Evolutionary conservation across 2,888 invertebrate genomes (phyloP).

Genomic region (Drosophila infuscata): DNA sequence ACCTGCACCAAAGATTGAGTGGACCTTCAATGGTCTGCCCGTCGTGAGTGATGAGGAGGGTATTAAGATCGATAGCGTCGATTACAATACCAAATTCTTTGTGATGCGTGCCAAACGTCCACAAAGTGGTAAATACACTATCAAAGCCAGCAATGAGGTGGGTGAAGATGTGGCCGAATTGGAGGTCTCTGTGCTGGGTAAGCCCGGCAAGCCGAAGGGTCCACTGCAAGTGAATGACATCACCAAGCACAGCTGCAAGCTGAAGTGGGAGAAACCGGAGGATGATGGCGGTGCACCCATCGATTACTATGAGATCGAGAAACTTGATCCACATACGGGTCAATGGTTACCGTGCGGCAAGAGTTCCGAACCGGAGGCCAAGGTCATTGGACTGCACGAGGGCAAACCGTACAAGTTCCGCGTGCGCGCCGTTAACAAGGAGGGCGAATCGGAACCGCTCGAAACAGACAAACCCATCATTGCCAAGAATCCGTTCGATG

Average conservation of each 20-base stretch:
- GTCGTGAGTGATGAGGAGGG: slow-evolving; percentile 87
- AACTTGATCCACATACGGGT: slow-evolving; percentile 95
- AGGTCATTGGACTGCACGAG: slow-evolving; percentile 93
- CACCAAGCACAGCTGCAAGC: slow-evolving; percentile 95
- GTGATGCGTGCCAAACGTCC: slow-evolving; percentile 92
- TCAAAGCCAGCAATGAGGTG: slow-evolving; percentile 95
- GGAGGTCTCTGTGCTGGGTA: slow-evolving; percentile 94
- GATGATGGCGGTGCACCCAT: slow-evolving; percentile 98
- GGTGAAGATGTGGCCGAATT: slow-evolving; percentile 97
- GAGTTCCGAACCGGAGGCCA: slow-evolving; percentile 93
- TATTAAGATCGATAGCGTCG: slow-evolving; percentile 92
- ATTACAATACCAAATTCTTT: slow-evolving; percentile 96
- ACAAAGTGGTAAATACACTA: slow-evolving; percentile 94
- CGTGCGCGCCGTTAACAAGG: slow-evolving; percentile 98
- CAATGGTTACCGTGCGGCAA: slow-evolving; percentile 97
- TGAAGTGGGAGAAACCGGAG: slow-evolving; percentile 96
- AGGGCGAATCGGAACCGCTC: slow-evolving; percentile 98
- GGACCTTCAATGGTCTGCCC: slow-evolving; percentile 92
- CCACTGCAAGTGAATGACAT: slow-evolving; percentile 95
- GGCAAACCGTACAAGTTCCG: slow-evolving; percentile 99
- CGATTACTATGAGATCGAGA: slow-evolving; percentile 98
- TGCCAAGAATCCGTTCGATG: slow-evolving; percentile 99
- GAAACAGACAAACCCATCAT: slow-evolving; percentile 97
- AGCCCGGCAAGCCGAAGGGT: slow-evolving; percentile 92
- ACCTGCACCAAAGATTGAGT: slow-evolving; percentile 96